Base-by-base conservation (phyloP, 2,888 invertebrate genomes). In the Pandemis heparana region DNA sequence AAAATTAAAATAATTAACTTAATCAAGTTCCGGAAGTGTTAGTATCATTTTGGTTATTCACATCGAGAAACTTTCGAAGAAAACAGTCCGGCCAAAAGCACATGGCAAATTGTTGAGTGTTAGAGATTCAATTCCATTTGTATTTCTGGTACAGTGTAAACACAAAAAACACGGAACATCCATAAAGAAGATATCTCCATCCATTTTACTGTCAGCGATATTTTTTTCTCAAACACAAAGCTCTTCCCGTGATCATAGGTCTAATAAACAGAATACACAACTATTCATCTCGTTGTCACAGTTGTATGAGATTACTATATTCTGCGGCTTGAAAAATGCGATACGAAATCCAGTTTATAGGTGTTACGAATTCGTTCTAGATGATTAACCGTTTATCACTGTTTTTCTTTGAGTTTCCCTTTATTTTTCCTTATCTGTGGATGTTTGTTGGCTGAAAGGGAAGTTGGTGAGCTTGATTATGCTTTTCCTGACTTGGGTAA, bases 351-450 rank as follows among this genome's bases (percentile, higher is more conserved):
- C 79, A 82, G 81, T 86, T 81, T 87, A 86, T 86, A 87, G 84
- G 84, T 85, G 83, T 83, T 83, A 82, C 82, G 77, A 85, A 86
- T 84, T 83, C 80, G 85, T 87, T 86, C 83, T 79, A 80, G 83
- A 87, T 88, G 85, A 89, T 87, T 86, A 87, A 86, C 83, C 82
- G 85, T 87, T 85, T 85, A 84, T 82, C 80, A 79, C 77, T 83
- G 80, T 83, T 86, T 84, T 81, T 78, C 80, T 84, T 83, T 79
- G 77, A 73, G 76, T 75, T 77, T 79, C 79, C 68, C 48, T 63
- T 69, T 69, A 64, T 64, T 73, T 71, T 76, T 77, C 75, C 79
- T 76, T 78, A 77, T 79, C 79, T 68, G 59, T 77, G 80, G 76
- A 73, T 74, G 68, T 75, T 69, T 73, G 48, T 79, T 78, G 78